A percentile compares a stretch with the other conserved stretches of the same genome.
phyloP scores from a whole-genome alignment of 2,888 invertebrate species.

The Cyaniris semiargus region DNA sequence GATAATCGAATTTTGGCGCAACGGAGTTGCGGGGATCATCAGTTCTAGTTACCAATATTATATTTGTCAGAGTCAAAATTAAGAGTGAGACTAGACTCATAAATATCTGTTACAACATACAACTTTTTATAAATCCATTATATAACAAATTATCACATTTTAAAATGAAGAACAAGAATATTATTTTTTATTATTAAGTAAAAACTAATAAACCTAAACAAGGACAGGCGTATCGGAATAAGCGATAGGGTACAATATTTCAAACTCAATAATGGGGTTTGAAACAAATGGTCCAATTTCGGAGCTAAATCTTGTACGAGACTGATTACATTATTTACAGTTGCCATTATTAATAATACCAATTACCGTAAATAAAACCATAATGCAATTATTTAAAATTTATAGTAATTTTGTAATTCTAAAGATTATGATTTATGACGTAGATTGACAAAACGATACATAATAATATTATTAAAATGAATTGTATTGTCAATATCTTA shows the following conservation, averaged over 20 bases:
- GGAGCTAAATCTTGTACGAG: conserved; percentile 7
- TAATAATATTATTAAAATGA: too few relatives aligned
- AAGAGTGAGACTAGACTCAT: too few relatives aligned
- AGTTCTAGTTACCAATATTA: too few relatives aligned
- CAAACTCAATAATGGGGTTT: conserved; percentile 4
- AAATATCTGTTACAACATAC: too few relatives aligned
- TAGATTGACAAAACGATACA: too few relatives aligned
- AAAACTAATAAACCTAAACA: background rate
- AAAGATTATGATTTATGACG: background rate
- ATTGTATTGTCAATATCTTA: too few relatives aligned
- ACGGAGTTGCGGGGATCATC: too few relatives aligned
- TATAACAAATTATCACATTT: background rate
- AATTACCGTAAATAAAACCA: background rate
- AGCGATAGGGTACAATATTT: conserved; percentile 6
- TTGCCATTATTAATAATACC: background rate
- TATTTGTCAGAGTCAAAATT: too few relatives aligned
- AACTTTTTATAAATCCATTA: too few relatives aligned
- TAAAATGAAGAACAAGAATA: background rate
- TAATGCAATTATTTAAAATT: background rate
- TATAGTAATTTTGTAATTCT: background rate
- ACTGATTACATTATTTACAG: background rate
- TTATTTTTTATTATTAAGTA: background rate
- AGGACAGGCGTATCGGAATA: background rate
- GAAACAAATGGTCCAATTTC: conserved; percentile 11
- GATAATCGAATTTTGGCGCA: too few relatives aligned